Conservation (phyloP, 2,797 vertebrate genomes). For the Pseudochirops corinnae region DNA sequence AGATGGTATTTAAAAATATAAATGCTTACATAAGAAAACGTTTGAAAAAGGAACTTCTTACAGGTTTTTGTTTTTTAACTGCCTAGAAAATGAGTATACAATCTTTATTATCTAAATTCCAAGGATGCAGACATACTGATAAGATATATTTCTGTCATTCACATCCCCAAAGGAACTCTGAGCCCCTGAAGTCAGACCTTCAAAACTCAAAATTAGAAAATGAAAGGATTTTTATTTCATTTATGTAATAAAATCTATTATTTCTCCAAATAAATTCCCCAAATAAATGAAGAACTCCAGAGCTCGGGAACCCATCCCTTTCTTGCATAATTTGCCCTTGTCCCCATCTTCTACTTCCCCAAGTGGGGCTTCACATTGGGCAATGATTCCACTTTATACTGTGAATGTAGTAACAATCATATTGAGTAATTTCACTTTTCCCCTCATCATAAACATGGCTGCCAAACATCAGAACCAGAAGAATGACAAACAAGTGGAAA, state of each 20-base stretch:
- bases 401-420: conserved; percentile 7
- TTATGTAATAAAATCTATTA: not conserved
- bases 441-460: not conserved
- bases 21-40: not conserved
- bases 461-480: not conserved
- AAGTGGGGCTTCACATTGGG: conserved; percentile 12
- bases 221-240: not conserved
- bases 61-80: not conserved
- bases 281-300: not conserved
- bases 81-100: not conserved
- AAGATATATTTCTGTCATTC: not conserved
- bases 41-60: not conserved
- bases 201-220: not conserved
- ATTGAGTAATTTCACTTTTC: conserved; percentile 26
- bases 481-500: not conserved
- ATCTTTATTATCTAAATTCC: not conserved
- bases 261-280: conserved; percentile 17
- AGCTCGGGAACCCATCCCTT: not conserved
- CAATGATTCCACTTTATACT: conserved; percentile 7
- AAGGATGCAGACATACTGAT: not conserved
- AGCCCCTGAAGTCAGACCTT: not conserved
- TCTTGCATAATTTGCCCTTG: not conserved
- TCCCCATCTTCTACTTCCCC: not conserved
- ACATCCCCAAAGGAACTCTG: not conserved
- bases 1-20: not conserved